A percentile compares a stretch with the other conserved stretches of the same genome.
Evolutionary conservation across 2,113 vertebrate species (phyloP).

Genomic region (Tautogolabrus adspersus): DNA sequence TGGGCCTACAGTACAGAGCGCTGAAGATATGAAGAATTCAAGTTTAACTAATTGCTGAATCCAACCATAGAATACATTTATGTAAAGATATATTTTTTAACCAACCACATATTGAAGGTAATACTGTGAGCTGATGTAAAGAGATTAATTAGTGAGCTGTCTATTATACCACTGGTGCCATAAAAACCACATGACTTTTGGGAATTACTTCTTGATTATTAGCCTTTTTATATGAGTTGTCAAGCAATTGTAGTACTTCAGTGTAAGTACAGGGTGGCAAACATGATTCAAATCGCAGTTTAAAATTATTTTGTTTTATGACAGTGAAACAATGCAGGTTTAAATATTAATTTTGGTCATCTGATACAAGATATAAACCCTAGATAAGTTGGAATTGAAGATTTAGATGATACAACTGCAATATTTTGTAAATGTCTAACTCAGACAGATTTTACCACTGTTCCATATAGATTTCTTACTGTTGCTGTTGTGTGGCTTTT

Average conservation of each 20-base stretch:
- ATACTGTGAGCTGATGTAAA: constrained; percentile 97
- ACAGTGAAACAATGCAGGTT: constrained; percentile 19
- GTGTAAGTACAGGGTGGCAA: constrained; percentile 35
- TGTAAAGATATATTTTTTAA: constrained; percentile 97
- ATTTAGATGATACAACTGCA: constrained; percentile 37
- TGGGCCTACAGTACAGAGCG: constrained; percentile 49
- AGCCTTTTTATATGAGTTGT: constrained; percentile 63
- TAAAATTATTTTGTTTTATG: constrained; percentile 18
- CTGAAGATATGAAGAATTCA: constrained; percentile 56
- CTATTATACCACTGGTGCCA: constrained; percentile 99
- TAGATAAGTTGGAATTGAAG: constrained; percentile 13
- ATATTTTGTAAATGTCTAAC: constrained; percentile 53
- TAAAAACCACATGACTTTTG: constrained; percentile 87
- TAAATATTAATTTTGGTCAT: constrained; percentile 38
- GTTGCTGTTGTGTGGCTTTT: constrained; percentile 60
- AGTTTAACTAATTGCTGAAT: constrained; percentile 60
- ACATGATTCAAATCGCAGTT: constrained; percentile 16
- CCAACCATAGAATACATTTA: constrained; percentile 77
- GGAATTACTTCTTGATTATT: constrained; percentile 75
- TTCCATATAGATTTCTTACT: constrained; percentile 56
- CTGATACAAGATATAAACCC: constrained; percentile 41
- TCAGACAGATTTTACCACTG: constrained; percentile 48
- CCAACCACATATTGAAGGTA: constrained; percentile 93
- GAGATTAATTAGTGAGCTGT: constrained; percentile 93
- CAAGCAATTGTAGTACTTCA: constrained; percentile 38